Conservation (phyloP, 2,113 vertebrate genomes). For the Clarias magur region DNA sequence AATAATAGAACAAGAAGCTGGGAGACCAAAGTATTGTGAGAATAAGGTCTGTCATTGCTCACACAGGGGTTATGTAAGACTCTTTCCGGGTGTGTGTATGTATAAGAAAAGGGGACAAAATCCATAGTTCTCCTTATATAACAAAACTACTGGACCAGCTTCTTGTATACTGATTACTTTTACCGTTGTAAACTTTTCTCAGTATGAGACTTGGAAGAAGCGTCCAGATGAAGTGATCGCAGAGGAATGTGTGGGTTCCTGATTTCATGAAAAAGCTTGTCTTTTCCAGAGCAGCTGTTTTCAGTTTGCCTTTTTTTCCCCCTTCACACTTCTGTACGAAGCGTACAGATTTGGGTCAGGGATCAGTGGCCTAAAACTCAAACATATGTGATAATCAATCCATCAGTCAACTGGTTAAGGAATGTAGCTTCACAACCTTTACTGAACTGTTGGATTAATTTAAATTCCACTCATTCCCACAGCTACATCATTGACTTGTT, state of each 20-base stretch:
- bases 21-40: background rate
- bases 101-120: background rate
- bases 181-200: background rate
- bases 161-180: background rate
- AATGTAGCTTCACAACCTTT: constrained; percentile 32
- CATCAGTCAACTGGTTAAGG: background rate
- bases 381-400: background rate
- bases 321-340: background rate
- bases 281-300: background rate
- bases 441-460: constrained; percentile 19
- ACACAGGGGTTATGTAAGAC: constrained; percentile 29
- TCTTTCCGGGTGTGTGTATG: constrained; percentile 6
- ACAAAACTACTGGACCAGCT: background rate
- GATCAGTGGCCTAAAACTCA: background rate
- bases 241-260: background rate
- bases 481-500: background rate
- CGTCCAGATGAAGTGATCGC: background rate
- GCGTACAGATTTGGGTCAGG: background rate
- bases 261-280: constrained; percentile 2
- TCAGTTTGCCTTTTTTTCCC: background rate
- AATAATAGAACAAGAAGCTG: background rate
- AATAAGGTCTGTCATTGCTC: constrained; percentile 1
- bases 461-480: background rate
- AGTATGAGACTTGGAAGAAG: background rate
- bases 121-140: background rate